Percentiles rank a stretch among this genome's conserved stretches.
Evolutionary conservation across 2,113 vertebrate genomes (phyloP).

Genomic region (Euleptes europaea): DNA sequence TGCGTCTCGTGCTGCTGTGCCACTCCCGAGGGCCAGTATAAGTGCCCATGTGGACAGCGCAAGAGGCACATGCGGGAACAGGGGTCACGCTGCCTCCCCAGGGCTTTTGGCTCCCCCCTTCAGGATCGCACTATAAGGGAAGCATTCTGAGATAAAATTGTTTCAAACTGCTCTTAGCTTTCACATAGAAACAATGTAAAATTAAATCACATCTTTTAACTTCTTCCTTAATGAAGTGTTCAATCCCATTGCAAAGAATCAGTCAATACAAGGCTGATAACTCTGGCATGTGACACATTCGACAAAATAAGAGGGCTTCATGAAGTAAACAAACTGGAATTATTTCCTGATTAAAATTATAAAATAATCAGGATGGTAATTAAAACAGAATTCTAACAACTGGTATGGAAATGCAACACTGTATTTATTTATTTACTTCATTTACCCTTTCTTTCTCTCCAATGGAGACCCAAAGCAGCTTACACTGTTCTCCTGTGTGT

Average conservation of each 20-base stretch:
- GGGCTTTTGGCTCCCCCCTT: too few relatives aligned
- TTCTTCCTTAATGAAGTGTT: slow-evolving; percentile 70
- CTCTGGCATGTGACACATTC: slow-evolving; percentile 32
- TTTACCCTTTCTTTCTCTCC: too few relatives aligned
- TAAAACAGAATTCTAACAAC: fast-evolving
- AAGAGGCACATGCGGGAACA: too few relatives aligned
- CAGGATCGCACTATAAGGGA: too few relatives aligned
- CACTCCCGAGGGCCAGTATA: too few relatives aligned
- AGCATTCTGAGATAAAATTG: slow-evolving; percentile 65
- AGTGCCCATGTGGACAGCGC: too few relatives aligned
- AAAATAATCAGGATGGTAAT: slow-evolving; percentile 23
- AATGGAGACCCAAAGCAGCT: too few relatives aligned
- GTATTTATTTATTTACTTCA: not conserved
- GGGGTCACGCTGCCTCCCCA: too few relatives aligned
- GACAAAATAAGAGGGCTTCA: not conserved
- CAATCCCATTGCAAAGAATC: slow-evolving; percentile 70
- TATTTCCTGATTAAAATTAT: slow-evolving; percentile 37
- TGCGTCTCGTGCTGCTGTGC: too few relatives aligned
- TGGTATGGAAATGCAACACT: not conserved
- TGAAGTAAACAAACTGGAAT: slow-evolving; percentile 21
- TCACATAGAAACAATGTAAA: slow-evolving; percentile 59
- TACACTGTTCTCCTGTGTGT: too few relatives aligned
- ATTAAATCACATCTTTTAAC: slow-evolving; percentile 73
- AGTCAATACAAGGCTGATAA: slow-evolving; percentile 55
- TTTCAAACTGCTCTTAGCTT: slow-evolving; percentile 54